A percentile compares a stretch with the other conserved stretches of the same genome.
These are phyloP conservation scores for Didymodactylos carnosus DNA, from an alignment of 2,888 invertebrate genomes.

Conservation along the genomic window DNA sequence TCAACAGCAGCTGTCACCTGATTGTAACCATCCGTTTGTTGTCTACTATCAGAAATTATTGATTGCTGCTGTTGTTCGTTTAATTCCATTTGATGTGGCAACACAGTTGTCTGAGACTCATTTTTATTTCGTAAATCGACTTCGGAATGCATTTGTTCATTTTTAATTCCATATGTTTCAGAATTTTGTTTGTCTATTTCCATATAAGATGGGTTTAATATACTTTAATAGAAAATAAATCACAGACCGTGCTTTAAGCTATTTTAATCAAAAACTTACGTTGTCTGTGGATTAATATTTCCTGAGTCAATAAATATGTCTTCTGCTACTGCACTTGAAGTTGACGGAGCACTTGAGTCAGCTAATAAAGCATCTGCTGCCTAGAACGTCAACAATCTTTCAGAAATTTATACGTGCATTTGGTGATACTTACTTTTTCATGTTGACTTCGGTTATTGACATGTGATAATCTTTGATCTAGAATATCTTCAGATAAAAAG, in stretches of 20 bases:
- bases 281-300: no score
- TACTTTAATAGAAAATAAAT: no score
- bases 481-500: not conserved
- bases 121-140: no score
- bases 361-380: not conserved
- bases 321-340: not conserved
- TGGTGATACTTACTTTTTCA: not conserved
- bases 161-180: not conserved
- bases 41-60: not conserved
- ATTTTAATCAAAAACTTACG: no score
- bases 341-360: not conserved
- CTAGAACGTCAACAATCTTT: not conserved
- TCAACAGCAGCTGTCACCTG: not conserved
- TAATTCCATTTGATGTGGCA: not conserved
- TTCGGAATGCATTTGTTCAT: not conserved
- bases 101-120: no score
- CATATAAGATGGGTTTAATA: not conserved
- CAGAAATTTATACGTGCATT: no score
- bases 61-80: not conserved
- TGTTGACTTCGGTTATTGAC: not conserved
- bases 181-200: not conserved
- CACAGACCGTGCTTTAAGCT: no score
- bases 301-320: not conserved
- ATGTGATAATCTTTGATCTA: not conserved
- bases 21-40: not conserved